phyloP scores from a whole-genome alignment of 2,113 vertebrate species.

The Indri indri region DNA sequence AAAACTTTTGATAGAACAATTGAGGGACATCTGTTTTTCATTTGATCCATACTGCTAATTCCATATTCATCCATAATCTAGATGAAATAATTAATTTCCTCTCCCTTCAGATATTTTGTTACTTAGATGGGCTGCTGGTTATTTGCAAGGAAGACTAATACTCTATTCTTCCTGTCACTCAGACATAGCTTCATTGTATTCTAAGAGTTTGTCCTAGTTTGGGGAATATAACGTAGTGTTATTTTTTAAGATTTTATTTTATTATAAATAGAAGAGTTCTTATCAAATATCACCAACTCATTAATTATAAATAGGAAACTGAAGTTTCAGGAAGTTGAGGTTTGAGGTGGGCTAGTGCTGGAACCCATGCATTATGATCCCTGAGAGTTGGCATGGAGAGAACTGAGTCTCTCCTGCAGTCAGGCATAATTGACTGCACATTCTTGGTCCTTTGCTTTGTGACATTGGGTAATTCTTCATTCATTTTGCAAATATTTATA shows the following conservation, averaged over 20 bases:
- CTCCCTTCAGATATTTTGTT: not conserved
- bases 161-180: not conserved
- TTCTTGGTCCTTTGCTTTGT: not conserved
- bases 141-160: not conserved
- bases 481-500: not conserved
- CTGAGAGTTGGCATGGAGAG: not conserved
- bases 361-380: not conserved
- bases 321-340: not conserved
- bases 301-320: not conserved
- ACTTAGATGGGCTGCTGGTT: not conserved
- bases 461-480: not conserved
- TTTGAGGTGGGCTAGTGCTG: not conserved
- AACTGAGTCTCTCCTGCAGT: not conserved
- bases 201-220: not conserved
- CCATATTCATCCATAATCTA: not conserved
- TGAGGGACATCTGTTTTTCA: not conserved
- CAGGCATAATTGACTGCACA: not conserved
- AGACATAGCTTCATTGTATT: not conserved
- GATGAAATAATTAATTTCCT: slow-evolving; percentile 14
- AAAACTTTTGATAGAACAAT: not conserved
- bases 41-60: not conserved
- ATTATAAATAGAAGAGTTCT: not conserved
- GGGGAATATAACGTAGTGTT: not conserved
- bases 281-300: not conserved
- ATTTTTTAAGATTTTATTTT: not conserved